A percentile compares a stretch with the other conserved stretches of the same genome.
Evolutionary conservation across 2,797 vertebrate genomes (phyloP).

Genomic region (Eleutherodactylus coqui): DNA sequence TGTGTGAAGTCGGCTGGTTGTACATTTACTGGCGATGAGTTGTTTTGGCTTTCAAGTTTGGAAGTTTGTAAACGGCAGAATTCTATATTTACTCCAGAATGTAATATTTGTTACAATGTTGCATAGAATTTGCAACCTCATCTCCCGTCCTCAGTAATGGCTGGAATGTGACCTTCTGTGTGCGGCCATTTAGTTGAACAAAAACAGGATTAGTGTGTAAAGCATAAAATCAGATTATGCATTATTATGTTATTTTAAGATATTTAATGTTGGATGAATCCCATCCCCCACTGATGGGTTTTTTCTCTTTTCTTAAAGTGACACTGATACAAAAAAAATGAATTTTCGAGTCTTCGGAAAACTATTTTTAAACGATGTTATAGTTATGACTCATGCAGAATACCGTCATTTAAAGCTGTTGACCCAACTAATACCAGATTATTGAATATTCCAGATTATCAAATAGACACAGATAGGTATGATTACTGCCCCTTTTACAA

Average conservation of each 20-base stretch:
- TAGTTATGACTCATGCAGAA: not conserved
- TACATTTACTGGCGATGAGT: not conserved
- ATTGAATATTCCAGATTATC: not conserved
- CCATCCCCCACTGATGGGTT: not conserved
- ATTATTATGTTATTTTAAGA: not conserved
- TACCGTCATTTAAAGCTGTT: not conserved
- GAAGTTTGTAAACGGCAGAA: not conserved
- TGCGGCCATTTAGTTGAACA: not conserved
- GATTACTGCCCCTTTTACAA: too few relatives aligned
- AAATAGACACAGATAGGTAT: too few relatives aligned
- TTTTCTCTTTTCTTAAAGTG: not conserved
- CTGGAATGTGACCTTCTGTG: constrained; percentile 19
- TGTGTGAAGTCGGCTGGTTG: too few relatives aligned
- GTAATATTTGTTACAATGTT: not conserved
- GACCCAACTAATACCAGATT: not conserved
- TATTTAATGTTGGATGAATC: not conserved
- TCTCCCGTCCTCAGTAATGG: too few relatives aligned
- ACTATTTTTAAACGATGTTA: too few relatives aligned
- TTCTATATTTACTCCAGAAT: not conserved
- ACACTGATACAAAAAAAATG: not conserved
- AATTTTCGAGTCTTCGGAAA: too few relatives aligned
- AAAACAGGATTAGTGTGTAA: constrained; percentile 33
- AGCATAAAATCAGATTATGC: constrained; percentile 19
- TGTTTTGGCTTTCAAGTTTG: not conserved
- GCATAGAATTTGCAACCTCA: not conserved